Base-by-base conservation (phyloP, 37 sponge, comb jelly and placozoan genomes). In the Corticium candelabrum region DNA sequence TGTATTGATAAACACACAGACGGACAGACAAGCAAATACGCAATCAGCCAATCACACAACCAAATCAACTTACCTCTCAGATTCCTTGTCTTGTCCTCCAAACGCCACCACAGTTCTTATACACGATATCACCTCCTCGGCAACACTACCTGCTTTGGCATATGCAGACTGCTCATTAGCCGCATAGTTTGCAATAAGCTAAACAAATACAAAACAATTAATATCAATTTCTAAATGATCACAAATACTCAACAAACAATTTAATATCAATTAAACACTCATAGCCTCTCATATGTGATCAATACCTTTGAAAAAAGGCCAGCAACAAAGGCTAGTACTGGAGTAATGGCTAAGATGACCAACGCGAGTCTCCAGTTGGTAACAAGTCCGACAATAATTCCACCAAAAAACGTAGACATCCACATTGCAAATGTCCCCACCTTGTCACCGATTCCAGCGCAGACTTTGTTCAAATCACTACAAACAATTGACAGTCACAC, bases 401-500 rank as follows among this genome's bases (percentile, higher is more conserved):
- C 93, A 39, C 84, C 41, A 2, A 89, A 29, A 37, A 91, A 91
- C 30, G 96, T 86, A 34, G 84, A 41, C 30, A 78, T 33, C 81
- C 85, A 89, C 41, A 81, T 83, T 31, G 87, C 57, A 38, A 89
- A 89, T 3, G 88, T 38, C 1, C 82, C 85, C 1, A 85, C 80
- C 70, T 91, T 91, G 86, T 95, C 93, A 15, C 93, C 94, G 7
- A 89, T 91, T 0, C 96, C 96, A 76, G 86, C 77, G 78, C 91
- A 87, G 15, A 95, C 89, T 80, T 91, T 95, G 76, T 91, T 87
- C 31, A 91, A 80, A 62, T 91, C 96, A 82, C 96, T 92, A 50
- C 0, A 4, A 37, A 27, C 39, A 68, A 3, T 3, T 2, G 74
- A 84, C 4, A 74, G 1, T n/a, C n/a, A n/a, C n/a, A n/a, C n/a